Percentiles rank a stretch among this genome's conserved stretches.
phyloP scores from a whole-genome alignment of 2,888 invertebrate species.

The Gandaritis pyraliata region DNA sequence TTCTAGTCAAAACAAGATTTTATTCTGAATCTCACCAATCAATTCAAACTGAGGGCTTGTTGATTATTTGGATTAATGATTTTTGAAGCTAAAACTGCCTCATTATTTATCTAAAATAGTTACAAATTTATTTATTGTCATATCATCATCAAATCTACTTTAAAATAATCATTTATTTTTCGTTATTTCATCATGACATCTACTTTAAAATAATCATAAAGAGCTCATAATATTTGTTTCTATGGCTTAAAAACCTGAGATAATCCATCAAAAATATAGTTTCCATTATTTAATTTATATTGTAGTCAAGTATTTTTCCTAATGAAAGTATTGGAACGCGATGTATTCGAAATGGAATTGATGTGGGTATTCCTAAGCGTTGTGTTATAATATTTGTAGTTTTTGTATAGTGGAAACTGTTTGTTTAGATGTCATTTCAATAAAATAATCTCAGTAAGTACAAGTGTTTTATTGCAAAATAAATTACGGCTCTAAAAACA shows the following conservation, averaged over 20 bases:
- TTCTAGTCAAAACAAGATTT: slow-evolving; percentile 30
- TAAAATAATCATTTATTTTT: neutral
- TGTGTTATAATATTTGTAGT: slow-evolving; percentile 49
- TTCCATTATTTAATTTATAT: neutral
- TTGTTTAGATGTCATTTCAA: slow-evolving; percentile 61
- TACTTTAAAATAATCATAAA: neutral
- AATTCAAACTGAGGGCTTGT: neutral
- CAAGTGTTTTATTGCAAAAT: slow-evolving; percentile 9
- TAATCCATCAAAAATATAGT: no score
- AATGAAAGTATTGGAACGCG: slow-evolving; percentile 9
- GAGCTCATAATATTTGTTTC: no score
- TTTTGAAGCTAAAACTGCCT: neutral
- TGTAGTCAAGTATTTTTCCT: neutral
- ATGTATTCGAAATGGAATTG: slow-evolving; percentile 47
- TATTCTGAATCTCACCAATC: slow-evolving; percentile 8
- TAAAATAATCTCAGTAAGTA: slow-evolving; percentile 54
- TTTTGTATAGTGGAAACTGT: slow-evolving; percentile 69
- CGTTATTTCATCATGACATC: neutral
- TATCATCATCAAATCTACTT: neutral
- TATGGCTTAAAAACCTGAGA: no score
- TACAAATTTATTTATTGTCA: neutral
- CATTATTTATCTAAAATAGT: neutral
- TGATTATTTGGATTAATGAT: neutral
- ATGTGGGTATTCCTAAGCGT: slow-evolving; percentile 50
- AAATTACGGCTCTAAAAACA: neutral